Evolutionary conservation across 2,113 vertebrate genomes (phyloP), one percentile per base, ranked within the genome.

Genomic region (Eptesicus fuscus): DNA sequence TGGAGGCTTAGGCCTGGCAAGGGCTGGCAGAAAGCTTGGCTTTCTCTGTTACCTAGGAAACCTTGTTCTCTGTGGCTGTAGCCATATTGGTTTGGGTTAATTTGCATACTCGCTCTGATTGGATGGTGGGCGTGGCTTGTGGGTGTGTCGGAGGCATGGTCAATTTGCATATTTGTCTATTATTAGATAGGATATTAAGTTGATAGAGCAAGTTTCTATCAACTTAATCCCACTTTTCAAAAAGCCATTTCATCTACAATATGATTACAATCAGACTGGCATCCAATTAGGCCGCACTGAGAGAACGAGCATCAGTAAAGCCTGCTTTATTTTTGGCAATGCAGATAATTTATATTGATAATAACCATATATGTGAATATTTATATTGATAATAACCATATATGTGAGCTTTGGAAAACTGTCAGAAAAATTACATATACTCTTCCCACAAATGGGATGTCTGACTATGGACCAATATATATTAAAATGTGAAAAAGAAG

Each of bases 241-340:
- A 95, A 93, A 86, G 86, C 67, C 73, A 83, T 78, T 92, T 97
- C 83, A 95, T 95, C 91, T 70, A 92, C 69, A 63, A 61, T 92
- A 88, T 95, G 88, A 97, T 87, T 78, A 95, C 59, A 69, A 53
- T 96, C 85, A 93, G 88, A 96, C 0, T 85, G 88, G 88, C 85
- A 94, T 82, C 90, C 94, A 96, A 92, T 82, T 85, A 94, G 83
- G 92, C 25, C 82, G 65, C 79, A 93, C 37, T 51, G 49, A 95
- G 86, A 65, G 85, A 87, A 71, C 83, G 53, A 83, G 42, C 63
- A 90, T 92, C 88, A 90, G 94, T 63, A 96, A 96, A 47, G 69
- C 78, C 90, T 97, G 85, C 85, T 95, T 92, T 89, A 87, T 65
- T 95, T 95, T 2, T 90, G 84, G 94, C 92, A 96, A 96, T 5